Conservation (phyloP, 2,113 vertebrate genomes). For the Rhineura floridana region DNA sequence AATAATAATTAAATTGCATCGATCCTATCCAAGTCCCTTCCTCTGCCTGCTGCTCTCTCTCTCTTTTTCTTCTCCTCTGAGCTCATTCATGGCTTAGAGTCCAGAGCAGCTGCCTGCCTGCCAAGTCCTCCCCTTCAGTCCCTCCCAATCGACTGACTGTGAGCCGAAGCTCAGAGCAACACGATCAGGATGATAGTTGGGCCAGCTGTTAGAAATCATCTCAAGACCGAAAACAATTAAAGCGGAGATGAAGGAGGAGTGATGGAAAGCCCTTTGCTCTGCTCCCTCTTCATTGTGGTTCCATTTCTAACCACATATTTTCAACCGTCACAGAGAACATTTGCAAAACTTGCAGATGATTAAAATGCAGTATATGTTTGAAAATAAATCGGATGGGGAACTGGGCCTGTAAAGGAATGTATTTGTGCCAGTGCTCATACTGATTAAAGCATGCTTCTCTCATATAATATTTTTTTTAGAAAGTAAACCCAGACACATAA, state of each 20-base stretch:
- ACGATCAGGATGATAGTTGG: constrained; percentile 41
- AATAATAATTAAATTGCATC: neutral
- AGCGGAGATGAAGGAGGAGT: constrained; percentile 27
- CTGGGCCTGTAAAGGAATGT: neutral
- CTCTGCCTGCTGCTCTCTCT: constrained; percentile 35
- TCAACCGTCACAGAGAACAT: constrained; percentile 23
- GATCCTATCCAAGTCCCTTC: constrained; percentile 53
- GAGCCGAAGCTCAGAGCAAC: constrained; percentile 48
- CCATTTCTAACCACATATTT: constrained; percentile 1
- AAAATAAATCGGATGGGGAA: constrained; percentile 33
- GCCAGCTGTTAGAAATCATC: constrained; percentile 71
- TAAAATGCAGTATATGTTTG: constrained; percentile 18
- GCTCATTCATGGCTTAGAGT: constrained; percentile 66
- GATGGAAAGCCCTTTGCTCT: constrained; percentile 26
- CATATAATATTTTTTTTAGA: neutral
- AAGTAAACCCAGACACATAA: neutral
- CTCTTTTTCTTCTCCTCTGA: constrained; percentile 24
- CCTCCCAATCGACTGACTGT: constrained; percentile 15
- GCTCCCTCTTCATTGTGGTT: neutral
- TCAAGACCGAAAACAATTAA: constrained; percentile 62
- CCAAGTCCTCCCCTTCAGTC: constrained; percentile 54
- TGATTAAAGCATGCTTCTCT: neutral
- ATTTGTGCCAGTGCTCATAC: neutral
- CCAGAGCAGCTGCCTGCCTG: constrained; percentile 21
- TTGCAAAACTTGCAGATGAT: constrained; percentile 53